A percentile compares a stretch with the other conserved stretches of the same genome.
These are phyloP conservation scores for Empis livida DNA, from an alignment of 2,888 invertebrate genomes.

Conservation along the genomic window DNA sequence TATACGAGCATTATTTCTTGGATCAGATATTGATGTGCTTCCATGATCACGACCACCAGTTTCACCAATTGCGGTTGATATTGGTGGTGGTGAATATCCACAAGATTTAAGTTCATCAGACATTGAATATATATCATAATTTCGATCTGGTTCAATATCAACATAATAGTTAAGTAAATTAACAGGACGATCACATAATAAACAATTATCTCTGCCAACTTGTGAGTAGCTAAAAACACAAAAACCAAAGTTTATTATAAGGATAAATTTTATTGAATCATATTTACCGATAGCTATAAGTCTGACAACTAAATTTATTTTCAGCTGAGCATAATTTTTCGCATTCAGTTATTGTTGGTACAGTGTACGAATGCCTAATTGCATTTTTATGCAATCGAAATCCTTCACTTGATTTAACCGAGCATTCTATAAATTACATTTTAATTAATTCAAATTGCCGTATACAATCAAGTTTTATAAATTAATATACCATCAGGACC, in stretches of 20 bases:
- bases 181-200: slow-evolving; percentile 57
- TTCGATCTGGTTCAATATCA: slow-evolving; percentile 57
- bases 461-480: no score
- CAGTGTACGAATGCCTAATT: slow-evolving; percentile 49
- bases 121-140: slow-evolving; percentile 70
- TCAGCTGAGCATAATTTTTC: slow-evolving; percentile 61
- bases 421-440: slow-evolving; percentile 46
- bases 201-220: slow-evolving; percentile 54
- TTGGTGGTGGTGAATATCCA: slow-evolving; percentile 17
- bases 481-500: slow-evolving; percentile 31
- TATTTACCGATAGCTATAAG: slow-evolving; percentile 57
- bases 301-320: slow-evolving; percentile 56
- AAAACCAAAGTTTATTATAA: no score
- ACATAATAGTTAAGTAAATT: slow-evolving; percentile 57
- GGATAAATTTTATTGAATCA: background rate
- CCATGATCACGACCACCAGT: slow-evolving; percentile 14
- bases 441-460: no score
- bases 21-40: slow-evolving; percentile 37
- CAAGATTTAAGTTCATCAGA: slow-evolving; percentile 45
- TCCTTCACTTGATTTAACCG: slow-evolving; percentile 58
- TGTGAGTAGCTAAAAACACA: slow-evolving; percentile 33
- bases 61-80: slow-evolving; percentile 18
- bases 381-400: slow-evolving; percentile 58
- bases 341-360: slow-evolving; percentile 60
- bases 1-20: slow-evolving; percentile 26